Evolutionary conservation across 2,113 vertebrate genomes (phyloP).

Genomic region (Excalfactoria chinensis): DNA sequence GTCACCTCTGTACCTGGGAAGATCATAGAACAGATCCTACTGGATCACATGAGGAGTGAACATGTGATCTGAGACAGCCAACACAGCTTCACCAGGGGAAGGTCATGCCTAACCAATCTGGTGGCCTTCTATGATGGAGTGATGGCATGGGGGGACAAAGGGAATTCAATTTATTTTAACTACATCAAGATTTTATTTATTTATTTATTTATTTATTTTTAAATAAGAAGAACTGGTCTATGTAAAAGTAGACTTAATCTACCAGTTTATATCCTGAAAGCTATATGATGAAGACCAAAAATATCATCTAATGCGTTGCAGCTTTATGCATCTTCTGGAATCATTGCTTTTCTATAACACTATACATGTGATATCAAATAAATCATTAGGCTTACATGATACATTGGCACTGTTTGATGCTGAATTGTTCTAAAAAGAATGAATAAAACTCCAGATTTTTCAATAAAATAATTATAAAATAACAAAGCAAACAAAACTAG

Average conservation of each 20-base stretch:
- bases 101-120: too few species aligned
- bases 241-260: constrained; percentile 15
- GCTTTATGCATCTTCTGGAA: not conserved
- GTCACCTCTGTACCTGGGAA: too few species aligned
- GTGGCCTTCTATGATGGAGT: too few species aligned
- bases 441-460: constrained; percentile 37
- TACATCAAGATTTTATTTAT: too few species aligned
- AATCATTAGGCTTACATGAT: constrained; percentile 55
- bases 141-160: too few species aligned
- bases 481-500: constrained; percentile 37
- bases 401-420: constrained; percentile 37
- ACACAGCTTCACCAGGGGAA: too few species aligned
- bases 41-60: too few species aligned
- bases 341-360: not conserved
- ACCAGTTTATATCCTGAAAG: not conserved
- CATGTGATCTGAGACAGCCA: too few species aligned
- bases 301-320: not conserved
- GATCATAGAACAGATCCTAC: too few species aligned
- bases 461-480: constrained; percentile 6
- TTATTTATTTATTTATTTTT: too few species aligned
- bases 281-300: constrained; percentile 13
- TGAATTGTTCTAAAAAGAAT: constrained; percentile 43
- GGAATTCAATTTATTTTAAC: not conserved
- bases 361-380: constrained; percentile 53
- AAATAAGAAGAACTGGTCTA: not conserved